Evolutionary conservation across 1,140 invertebrate species (phyloP), one percentile per base, ranked within the genome.

Genomic region (Scaptomyza montana): DNA sequence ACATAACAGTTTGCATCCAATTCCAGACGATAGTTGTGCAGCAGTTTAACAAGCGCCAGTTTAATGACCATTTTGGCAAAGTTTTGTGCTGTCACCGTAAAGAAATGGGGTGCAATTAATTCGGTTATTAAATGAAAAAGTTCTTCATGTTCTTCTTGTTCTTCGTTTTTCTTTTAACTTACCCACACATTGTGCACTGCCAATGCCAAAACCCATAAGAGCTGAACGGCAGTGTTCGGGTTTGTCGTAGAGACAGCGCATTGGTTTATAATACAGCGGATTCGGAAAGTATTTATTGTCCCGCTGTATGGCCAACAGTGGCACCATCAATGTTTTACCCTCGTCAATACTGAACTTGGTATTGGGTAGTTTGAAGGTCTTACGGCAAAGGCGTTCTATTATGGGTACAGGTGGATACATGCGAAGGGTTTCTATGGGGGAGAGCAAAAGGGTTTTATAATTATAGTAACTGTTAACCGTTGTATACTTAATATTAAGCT

Each of bases 281-380:
- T 96, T 93, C 10, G 94, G 93, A 84, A 93, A 96, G 74, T 93
- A 92, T 41, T 93, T 89, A 7, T 93, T 92, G 89, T 95, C 94
- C 16, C 93, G 89, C 72, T 96, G 96, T 9, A 92, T 89, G 56
- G 89, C 86, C 65, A 89, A 56, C 1, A 90, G 43, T 0, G 91
- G 90, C 30, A 92, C 77, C 73, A 91, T 87, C 12, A 92, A 8
- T 0, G 81, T 77, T 33, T 78, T 86, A n/a, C 89, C 86, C 70
- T 90, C 87, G 21, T 93, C 80, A 50, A 92, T 80, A 7, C 72
- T 90, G 2, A 92, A 74, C 16, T 77, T 78, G 9, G 63, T 70
- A 13, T 77, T 73, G 10, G 90, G 85, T 36, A 92, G 39, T 1
- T 69, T 70, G 57, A 78, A 92, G 12, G 55, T 77, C 21, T 90